Conservation (phyloP, 2,888 invertebrate genomes). For the Mythimna pallens region DNA sequence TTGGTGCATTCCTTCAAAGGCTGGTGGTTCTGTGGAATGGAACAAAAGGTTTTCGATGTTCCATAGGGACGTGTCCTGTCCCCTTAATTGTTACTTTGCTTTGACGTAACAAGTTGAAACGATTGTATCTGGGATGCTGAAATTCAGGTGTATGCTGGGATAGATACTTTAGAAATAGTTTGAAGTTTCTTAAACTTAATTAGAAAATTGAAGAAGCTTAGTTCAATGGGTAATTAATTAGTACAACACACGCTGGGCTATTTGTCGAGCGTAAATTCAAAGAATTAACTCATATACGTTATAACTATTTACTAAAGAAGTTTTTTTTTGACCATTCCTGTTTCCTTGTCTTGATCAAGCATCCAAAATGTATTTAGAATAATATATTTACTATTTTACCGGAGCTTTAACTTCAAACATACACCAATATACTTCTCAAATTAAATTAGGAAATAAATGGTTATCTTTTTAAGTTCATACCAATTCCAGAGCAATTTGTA, state of each 20-base stretch:
- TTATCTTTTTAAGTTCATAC: too few species aligned
- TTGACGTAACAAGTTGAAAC: background rate
- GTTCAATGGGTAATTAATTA: background rate
- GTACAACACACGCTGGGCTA: background rate
- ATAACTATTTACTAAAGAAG: too few species aligned
- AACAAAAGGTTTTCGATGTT: conserved; percentile 50
- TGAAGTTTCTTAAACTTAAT: too few species aligned
- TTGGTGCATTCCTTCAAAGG: conserved; percentile 70
- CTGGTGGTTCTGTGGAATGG: conserved; percentile 38
- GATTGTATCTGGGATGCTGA: background rate
- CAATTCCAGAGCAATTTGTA: too few species aligned
- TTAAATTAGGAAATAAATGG: too few species aligned
- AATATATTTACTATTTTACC: too few species aligned
- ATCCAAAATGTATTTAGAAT: too few species aligned
- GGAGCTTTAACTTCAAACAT: too few species aligned
- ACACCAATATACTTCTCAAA: too few species aligned
- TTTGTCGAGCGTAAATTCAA: background rate
- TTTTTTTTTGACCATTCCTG: too few species aligned
- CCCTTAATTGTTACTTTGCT: conserved; percentile 22
- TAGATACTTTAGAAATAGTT: background rate
- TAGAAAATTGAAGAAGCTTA: background rate
- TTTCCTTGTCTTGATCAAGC: too few species aligned
- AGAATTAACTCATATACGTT: too few species aligned
- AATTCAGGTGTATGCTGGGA: background rate
- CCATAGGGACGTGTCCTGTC: conserved; percentile 14